A percentile compares a stretch with the other conserved stretches of the same genome.
Evolutionary conservation across 1,140 invertebrate genomes (phyloP).

Genomic region (Muscidifurax raptorellus): DNA sequence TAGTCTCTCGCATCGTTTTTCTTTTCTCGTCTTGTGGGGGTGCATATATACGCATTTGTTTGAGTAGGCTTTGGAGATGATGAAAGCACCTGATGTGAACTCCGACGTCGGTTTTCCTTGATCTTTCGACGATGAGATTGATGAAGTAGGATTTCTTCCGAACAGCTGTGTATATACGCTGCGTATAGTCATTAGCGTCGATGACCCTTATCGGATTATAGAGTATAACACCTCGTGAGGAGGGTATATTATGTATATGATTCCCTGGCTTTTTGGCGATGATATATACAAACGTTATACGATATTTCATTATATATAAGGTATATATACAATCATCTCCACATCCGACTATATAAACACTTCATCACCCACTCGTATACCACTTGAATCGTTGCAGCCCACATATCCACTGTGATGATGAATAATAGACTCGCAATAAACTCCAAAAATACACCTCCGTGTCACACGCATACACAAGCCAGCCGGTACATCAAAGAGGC

Average conservation of each 20-base stretch:
- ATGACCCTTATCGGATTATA: conserved; percentile 1
- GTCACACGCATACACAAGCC: too few relatives aligned
- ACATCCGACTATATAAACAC: background rate
- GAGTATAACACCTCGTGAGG: background rate
- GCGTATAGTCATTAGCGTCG: background rate
- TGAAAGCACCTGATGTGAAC: conserved; percentile 18
- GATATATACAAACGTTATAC: background rate
- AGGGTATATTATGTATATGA: background rate
- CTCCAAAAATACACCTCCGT: too few relatives aligned
- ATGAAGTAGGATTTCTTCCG: conserved; percentile 26
- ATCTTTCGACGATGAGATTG: background rate
- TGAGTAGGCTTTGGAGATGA: background rate
- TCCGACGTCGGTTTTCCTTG: background rate
- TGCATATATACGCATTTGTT: background rate
- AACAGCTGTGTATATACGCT: background rate
- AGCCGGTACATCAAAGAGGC: background rate
- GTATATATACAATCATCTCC: too few relatives aligned
- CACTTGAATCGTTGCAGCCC: too few relatives aligned
- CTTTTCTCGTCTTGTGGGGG: background rate
- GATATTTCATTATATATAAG: background rate
- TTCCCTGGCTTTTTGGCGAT: background rate
- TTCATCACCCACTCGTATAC: background rate
- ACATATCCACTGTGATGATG: too few relatives aligned
- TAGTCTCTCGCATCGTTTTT: background rate
- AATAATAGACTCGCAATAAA: too few relatives aligned